These are phyloP conservation scores for Drosophila lacertosa DNA, from an alignment of 1,140 invertebrate genomes.

Conservation along the genomic window DNA sequence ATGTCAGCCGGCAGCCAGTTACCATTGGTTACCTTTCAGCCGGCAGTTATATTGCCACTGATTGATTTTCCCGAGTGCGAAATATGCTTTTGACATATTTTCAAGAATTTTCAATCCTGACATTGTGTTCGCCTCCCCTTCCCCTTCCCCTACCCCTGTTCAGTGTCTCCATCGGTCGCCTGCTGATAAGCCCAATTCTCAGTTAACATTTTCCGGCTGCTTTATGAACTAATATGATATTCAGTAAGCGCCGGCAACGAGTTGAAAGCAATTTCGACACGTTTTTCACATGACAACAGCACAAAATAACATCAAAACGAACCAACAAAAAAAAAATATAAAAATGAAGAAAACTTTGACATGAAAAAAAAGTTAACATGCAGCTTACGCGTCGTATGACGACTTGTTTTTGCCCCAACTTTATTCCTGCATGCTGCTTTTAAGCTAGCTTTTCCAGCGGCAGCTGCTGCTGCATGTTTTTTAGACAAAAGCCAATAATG, in stretches of 20 bases:
- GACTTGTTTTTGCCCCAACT: slow-evolving; percentile 10
- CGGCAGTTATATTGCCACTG: slow-evolving; percentile 26
- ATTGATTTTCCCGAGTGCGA: slow-evolving; percentile 25
- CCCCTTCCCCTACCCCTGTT: no score
- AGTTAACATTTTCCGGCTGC: slow-evolving; percentile 5
- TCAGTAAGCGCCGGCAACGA: slow-evolving; percentile 14
- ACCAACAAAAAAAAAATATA: slow-evolving; percentile 6
- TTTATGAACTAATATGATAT: slow-evolving; percentile 33
- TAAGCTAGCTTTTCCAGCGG: slow-evolving; percentile 25
- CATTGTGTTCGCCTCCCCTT: not conserved
- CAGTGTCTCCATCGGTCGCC: not conserved
- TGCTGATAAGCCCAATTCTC: slow-evolving; percentile 1
- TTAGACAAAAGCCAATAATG: slow-evolving; percentile 43
- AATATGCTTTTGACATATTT: slow-evolving; percentile 24
- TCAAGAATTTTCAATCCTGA: not conserved
- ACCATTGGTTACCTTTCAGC: slow-evolving; percentile 28
- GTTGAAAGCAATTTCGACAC: slow-evolving; percentile 42
- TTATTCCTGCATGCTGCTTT: slow-evolving; percentile 8
- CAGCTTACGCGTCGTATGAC: slow-evolving; percentile 34
- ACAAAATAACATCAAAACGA: not conserved
- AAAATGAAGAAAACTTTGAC: no score
- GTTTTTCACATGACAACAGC: slow-evolving; percentile 30
- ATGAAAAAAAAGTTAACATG: slow-evolving; percentile 54
- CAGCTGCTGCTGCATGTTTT: slow-evolving; percentile 37
- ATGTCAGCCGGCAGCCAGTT: slow-evolving; percentile 8